Evolutionary conservation across 2,113 vertebrate species (phyloP).

Genomic region (Cyrtonyx montezumae): DNA sequence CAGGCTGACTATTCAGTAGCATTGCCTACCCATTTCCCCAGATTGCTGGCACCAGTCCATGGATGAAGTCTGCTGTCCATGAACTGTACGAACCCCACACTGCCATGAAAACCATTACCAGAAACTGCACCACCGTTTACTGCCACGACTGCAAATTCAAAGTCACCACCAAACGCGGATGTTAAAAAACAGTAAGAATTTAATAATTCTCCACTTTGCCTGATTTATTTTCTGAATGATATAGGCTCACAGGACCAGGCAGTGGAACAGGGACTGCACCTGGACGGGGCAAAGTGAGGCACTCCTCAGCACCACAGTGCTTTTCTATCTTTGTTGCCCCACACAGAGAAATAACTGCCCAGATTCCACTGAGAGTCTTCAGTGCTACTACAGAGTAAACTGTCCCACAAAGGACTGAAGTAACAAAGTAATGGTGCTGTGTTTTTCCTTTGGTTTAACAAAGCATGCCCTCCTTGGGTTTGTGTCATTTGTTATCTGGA

Average conservation of each 20-base stretch:
- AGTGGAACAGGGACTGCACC: background rate
- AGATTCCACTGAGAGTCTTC: background rate
- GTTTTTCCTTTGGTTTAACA: background rate
- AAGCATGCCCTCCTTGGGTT: background rate
- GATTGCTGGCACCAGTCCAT: background rate
- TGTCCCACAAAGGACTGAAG: background rate
- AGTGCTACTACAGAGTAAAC: background rate
- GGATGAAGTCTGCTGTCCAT: background rate
- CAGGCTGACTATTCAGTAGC: background rate
- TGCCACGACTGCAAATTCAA: background rate
- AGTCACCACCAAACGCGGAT: background rate
- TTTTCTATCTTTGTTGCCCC: background rate
- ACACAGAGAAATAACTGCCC: background rate
- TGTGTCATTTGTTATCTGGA: background rate
- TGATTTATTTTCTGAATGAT: background rate
- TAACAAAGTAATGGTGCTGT: background rate
- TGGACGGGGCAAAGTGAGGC: background rate
- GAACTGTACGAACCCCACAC: background rate
- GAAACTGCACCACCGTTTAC: background rate
- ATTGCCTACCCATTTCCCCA: background rate
- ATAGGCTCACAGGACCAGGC: background rate
- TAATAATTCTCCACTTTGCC: background rate
- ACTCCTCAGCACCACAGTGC: background rate
- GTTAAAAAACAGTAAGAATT: background rate
- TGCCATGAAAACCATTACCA: background rate